phyloP scores from a whole-genome alignment of 2,888 invertebrate genomes.

The Drosophila acutilabella region DNA sequence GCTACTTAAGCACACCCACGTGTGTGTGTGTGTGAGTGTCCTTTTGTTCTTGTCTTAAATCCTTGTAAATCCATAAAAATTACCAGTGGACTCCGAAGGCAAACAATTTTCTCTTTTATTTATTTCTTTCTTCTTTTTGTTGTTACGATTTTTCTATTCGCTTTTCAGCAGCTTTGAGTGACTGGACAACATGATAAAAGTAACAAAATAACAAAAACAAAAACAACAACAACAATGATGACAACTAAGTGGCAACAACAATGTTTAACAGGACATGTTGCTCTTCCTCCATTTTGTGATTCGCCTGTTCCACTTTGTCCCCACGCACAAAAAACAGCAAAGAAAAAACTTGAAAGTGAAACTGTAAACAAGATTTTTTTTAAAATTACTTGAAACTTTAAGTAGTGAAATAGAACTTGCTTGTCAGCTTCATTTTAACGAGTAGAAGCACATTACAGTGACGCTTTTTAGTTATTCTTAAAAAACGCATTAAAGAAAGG shows the following conservation, averaged over 20 bases:
- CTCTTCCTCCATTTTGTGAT: conserved; percentile 37
- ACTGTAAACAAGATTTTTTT: conserved; percentile 46
- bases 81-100: conserved; percentile 50
- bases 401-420: conserved; percentile 22
- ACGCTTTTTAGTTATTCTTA: background rate
- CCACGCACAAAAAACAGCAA: background rate
- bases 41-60: conserved; percentile 50
- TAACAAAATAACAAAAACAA: conserved; percentile 13
- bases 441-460: conserved; percentile 14
- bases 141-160: conserved; percentile 29
- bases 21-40: background rate
- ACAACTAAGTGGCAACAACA: conserved; percentile 54
- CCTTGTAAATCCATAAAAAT: conserved; percentile 80
- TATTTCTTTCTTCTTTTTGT: conserved; percentile 22
- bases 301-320: conserved; percentile 44
- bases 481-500: background rate
- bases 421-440: conserved; percentile 3
- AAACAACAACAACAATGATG: conserved; percentile 9
- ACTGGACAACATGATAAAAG: conserved; percentile 46
- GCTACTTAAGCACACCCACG: conserved; percentile 72
- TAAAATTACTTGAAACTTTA: conserved; percentile 39
- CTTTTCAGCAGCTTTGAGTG: conserved; percentile 44
- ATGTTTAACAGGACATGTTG: conserved; percentile 40
- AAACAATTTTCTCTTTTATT: conserved; percentile 55
- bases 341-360: conserved; percentile 49